These are phyloP conservation scores for Accipiter cooperii DNA, from an alignment of 2,113 vertebrate species.

Conservation along the genomic window DNA sequence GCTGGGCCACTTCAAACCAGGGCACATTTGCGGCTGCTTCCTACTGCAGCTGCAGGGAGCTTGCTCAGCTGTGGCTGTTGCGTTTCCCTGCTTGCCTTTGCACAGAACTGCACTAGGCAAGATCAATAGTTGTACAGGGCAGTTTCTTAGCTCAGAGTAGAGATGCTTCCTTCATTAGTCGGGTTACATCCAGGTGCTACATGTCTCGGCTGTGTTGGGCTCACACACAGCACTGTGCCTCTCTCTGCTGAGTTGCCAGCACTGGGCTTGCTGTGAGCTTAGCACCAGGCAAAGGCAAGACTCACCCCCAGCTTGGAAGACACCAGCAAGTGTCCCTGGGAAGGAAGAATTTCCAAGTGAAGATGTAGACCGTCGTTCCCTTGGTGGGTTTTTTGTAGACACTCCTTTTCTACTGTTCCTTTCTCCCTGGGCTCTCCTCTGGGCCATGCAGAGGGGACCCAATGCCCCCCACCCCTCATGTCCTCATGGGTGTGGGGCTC, in stretches of 20 bases:
- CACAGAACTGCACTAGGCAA: neutral
- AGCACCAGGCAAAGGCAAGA: neutral
- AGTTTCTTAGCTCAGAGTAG: neutral
- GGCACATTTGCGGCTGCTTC: neutral
- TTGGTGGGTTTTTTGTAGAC: neutral
- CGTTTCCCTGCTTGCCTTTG: neutral
- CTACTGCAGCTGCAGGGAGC: neutral
- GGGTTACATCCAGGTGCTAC: neutral
- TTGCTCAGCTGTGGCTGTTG: neutral
- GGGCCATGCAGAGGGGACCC: neutral
- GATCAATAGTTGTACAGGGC: neutral
- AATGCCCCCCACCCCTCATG: rapidly evolving
- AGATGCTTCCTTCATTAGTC: neutral
- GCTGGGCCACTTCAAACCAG: neutral
- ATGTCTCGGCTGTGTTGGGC: neutral
- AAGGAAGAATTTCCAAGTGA: neutral
- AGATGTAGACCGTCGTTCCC: neutral
- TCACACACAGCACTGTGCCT: neutral
- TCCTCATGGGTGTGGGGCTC: neutral
- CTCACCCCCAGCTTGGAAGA: neutral
- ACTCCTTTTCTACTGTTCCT: neutral
- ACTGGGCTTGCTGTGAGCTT: neutral
- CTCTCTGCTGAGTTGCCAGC: neutral
- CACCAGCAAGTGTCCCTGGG: neutral
- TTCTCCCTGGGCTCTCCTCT: neutral